phyloP scores from a whole-genome alignment of 53 echinoderm and acorn worm species.

The Astropecten irregularis region DNA sequence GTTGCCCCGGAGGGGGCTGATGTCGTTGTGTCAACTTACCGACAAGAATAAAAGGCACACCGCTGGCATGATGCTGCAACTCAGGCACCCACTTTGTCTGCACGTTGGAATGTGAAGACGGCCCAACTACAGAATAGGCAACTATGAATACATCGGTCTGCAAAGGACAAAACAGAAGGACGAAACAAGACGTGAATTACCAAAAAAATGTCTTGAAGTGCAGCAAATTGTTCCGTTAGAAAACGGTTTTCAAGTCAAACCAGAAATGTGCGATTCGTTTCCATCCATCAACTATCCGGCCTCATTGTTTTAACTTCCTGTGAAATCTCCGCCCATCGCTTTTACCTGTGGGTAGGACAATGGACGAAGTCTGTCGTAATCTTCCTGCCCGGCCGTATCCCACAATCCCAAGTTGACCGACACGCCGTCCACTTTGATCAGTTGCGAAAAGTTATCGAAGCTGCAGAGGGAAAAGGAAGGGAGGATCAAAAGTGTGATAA shows the following conservation, averaged over 20 bases:
- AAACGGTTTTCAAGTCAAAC: too few species aligned
- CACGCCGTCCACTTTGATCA: constrained; percentile 79
- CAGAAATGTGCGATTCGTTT: too few species aligned
- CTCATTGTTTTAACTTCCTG: too few species aligned
- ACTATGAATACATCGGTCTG: constrained; percentile 97
- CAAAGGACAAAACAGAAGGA: too few species aligned
- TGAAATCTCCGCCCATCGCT: too few species aligned
- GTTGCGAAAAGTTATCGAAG: constrained; percentile 91
- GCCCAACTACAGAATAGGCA: constrained; percentile 84
- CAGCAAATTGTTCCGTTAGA: too few species aligned
- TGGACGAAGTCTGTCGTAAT: constrained; percentile 94
- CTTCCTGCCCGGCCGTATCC: constrained; percentile 99
- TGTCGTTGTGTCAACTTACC: constrained; percentile 64
- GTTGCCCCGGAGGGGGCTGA: too few species aligned
- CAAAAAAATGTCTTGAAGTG: too few species aligned
- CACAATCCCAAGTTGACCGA: constrained; percentile 90
- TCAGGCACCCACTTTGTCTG: constrained; percentile 93
- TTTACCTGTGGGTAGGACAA: constrained; percentile 97
- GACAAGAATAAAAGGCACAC: constrained; percentile 88
- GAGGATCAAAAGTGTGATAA: not conserved
- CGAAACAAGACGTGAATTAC: too few species aligned
- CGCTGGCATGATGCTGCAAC: constrained; percentile 80
- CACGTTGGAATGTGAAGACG: constrained; percentile 84
- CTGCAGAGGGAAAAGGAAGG: constrained; percentile 44
- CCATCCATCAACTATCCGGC: too few species aligned